Evolutionary conservation across 2,888 invertebrate genomes (phyloP).

Genomic region (Hipparchia semele): DNA sequence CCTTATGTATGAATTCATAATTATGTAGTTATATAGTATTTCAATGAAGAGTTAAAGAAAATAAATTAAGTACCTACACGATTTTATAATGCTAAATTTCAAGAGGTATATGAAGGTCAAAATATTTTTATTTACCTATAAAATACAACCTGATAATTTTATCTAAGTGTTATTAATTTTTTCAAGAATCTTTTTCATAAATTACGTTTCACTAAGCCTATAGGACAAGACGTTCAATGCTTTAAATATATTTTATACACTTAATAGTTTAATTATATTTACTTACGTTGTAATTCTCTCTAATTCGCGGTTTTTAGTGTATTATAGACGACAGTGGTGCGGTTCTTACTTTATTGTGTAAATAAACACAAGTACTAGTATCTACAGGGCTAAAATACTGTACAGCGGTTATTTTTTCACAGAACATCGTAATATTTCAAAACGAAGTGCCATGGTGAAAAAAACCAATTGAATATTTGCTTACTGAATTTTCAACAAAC

Average conservation of each 20-base stretch:
- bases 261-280: background rate
- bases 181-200: background rate
- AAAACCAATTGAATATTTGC: background rate
- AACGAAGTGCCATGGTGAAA: background rate
- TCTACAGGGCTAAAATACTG: background rate
- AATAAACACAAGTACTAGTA: background rate
- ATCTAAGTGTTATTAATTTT: background rate
- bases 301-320: background rate
- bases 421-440: background rate
- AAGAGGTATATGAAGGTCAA: background rate
- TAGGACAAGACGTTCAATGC: background rate
- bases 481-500: background rate
- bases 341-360: background rate
- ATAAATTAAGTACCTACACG: no score
- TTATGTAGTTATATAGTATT: background rate
- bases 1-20: no score
- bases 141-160: no score
- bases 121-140: background rate
- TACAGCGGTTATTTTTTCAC: background rate
- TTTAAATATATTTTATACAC: background rate
- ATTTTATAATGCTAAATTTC: background rate
- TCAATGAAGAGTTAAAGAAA: background rate
- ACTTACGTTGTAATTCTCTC: constrained; percentile 10
- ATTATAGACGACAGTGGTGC: constrained; percentile 5
- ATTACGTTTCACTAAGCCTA: background rate